Percentiles rank a stretch among this genome's conserved stretches.
These are phyloP conservation scores for Sapajus apella DNA, from an alignment of 2,113 vertebrate species.

Conservation along the genomic window DNA sequence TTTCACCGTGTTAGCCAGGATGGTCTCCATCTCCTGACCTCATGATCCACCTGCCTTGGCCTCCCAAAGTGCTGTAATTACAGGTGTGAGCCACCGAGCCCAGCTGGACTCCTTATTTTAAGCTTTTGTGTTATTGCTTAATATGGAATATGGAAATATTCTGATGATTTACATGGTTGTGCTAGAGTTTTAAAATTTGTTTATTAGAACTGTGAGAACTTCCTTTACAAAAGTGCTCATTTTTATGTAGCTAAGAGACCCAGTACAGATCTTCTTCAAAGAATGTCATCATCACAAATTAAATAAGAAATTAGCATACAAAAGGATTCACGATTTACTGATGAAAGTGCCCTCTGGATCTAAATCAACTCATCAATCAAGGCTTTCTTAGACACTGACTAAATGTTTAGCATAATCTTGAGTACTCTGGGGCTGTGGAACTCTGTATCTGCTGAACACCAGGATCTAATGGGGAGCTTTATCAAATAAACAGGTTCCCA, in stretches of 20 bases:
- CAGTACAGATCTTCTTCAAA: background rate
- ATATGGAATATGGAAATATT: background rate
- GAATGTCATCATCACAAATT: background rate
- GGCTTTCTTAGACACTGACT: background rate
- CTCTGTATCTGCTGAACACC: background rate
- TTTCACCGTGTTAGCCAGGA: no score
- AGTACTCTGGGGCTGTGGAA: background rate
- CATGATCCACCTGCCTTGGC: no score
- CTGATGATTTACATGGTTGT: background rate
- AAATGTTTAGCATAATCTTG: background rate
- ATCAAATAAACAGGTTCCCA: background rate
- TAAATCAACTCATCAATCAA: background rate
- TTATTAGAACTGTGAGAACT: slow-evolving; percentile 46
- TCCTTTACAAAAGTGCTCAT: slow-evolving; percentile 40
- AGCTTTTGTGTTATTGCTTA: background rate
- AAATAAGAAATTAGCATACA: slow-evolving; percentile 2
- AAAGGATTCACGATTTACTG: background rate
- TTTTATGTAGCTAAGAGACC: slow-evolving; percentile 44
- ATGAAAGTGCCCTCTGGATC: background rate
- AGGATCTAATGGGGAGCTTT: background rate
- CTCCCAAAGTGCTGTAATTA: no score
- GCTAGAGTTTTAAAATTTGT: background rate
- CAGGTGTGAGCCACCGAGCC: no score
- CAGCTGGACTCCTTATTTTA: background rate
- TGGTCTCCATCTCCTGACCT: no score